Evolutionary conservation across 2,113 vertebrate genomes (phyloP).

Genomic region (Chitala chitala): DNA sequence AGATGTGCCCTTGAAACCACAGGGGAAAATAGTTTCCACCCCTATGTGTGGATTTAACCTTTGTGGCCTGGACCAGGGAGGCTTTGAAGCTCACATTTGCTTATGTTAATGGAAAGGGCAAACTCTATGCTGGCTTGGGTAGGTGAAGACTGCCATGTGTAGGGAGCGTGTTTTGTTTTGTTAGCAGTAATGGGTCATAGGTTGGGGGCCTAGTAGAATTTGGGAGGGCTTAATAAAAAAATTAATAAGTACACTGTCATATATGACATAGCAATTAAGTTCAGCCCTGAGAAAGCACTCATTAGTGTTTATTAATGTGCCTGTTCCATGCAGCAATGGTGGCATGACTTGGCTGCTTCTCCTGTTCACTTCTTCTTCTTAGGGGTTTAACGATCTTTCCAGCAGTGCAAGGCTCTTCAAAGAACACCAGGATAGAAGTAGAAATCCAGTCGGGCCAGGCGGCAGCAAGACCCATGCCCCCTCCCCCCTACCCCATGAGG

Average conservation of each 20-base stretch:
- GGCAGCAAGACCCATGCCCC: not conserved
- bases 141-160: not conserved
- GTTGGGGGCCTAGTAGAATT: not conserved
- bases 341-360: constrained; percentile 10
- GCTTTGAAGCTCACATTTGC: not conserved
- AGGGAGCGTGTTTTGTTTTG: not conserved
- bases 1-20: not conserved
- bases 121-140: not conserved
- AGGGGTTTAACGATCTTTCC: constrained; percentile 15
- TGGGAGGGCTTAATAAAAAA: not conserved
- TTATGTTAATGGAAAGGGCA: constrained; percentile 4
- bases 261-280: not conserved
- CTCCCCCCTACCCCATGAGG: no score
- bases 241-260: not conserved
- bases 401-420: constrained; percentile 8
- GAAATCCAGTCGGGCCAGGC: not conserved
- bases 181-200: not conserved
- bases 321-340: not conserved
- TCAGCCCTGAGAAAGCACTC: not conserved
- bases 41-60: not conserved
- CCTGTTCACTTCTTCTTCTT: no score
- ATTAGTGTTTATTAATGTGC: constrained; percentile 2
- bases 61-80: not conserved
- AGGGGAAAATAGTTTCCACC: not conserved
- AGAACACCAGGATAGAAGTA: not conserved